These are phyloP conservation scores for Pseudomyrmex concolor DNA, from an alignment of 1,140 invertebrate species.

Conservation along the genomic window DNA sequence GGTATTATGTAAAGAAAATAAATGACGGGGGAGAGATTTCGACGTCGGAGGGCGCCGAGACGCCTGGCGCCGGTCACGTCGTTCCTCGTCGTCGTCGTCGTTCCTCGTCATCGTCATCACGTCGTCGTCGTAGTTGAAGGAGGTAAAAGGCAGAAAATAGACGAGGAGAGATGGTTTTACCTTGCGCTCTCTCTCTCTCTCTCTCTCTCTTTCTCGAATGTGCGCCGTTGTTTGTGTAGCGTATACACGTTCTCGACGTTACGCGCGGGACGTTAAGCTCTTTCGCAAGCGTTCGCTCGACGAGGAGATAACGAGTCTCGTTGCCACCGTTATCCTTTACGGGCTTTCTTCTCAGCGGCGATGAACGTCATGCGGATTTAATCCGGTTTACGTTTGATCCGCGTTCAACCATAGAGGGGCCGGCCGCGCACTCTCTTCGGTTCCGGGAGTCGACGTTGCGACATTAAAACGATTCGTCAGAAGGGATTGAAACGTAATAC, in stretches of 20 bases:
- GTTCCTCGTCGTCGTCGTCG: constrained; percentile 31
- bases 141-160: neutral
- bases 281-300: constrained; percentile 41
- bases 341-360: neutral
- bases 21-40: constrained; percentile 71
- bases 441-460: neutral
- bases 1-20: constrained; percentile 77
- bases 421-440: neutral
- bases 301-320: constrained; percentile 63
- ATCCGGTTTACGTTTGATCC: constrained; percentile 57
- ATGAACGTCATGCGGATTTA: constrained; percentile 47
- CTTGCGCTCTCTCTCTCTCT: neutral
- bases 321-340: constrained; percentile 63
- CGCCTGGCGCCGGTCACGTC: constrained; percentile 78
- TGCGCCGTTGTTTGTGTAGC: constrained; percentile 17
- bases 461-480: neutral
- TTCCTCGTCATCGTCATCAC: constrained; percentile 10
- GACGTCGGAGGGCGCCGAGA: constrained; percentile 74
- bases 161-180: neutral
- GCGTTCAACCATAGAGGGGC: constrained; percentile 13
- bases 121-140: constrained; percentile 3
- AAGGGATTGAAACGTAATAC: neutral
- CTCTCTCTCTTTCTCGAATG: neutral
- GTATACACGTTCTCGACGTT: neutral
- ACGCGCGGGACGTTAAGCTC: neutral